Percentiles rank a stretch among this genome's conserved stretches.
phyloP scores from a whole-genome alignment of 2,113 vertebrate species.

The Echinops telfairi region DNA sequence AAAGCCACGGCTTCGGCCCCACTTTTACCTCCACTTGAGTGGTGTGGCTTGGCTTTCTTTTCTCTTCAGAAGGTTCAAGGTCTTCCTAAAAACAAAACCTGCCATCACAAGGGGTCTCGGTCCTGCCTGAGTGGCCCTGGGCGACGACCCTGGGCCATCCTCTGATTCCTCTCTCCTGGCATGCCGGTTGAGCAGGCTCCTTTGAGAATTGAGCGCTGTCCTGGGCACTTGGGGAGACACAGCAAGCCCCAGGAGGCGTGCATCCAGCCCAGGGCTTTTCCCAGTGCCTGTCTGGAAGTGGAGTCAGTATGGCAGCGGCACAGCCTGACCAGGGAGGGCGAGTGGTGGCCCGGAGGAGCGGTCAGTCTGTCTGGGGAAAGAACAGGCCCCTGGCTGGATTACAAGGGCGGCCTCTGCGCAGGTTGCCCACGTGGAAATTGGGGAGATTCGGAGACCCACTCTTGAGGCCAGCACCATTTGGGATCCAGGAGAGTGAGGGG shows the following conservation, averaged over 20 bases:
- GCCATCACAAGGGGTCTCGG: neutral
- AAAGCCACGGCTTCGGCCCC: neutral
- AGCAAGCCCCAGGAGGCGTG: neutral
- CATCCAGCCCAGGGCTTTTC: neutral
- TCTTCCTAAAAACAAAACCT: neutral
- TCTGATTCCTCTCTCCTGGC: neutral
- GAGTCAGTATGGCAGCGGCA: neutral
- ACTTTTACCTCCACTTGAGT: neutral
- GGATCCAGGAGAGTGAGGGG: neutral
- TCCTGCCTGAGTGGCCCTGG: neutral
- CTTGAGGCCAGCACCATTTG: neutral
- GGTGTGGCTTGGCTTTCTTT: neutral
- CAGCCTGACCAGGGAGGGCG: neutral
- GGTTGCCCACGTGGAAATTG: neutral
- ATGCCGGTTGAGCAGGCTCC: neutral
- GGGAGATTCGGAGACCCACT: no score
- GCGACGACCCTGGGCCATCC: neutral
- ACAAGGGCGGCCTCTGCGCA: neutral
- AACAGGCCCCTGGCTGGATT: neutral
- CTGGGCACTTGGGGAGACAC: neutral
- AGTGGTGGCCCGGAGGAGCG: neutral
- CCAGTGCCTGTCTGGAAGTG: neutral
- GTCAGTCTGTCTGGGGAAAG: slow-evolving; percentile 12
- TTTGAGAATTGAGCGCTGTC: neutral
- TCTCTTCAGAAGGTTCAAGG: neutral